These are phyloP conservation scores for Megalopta genalis DNA, from an alignment of 1,140 invertebrate genomes.

Conservation along the genomic window DNA sequence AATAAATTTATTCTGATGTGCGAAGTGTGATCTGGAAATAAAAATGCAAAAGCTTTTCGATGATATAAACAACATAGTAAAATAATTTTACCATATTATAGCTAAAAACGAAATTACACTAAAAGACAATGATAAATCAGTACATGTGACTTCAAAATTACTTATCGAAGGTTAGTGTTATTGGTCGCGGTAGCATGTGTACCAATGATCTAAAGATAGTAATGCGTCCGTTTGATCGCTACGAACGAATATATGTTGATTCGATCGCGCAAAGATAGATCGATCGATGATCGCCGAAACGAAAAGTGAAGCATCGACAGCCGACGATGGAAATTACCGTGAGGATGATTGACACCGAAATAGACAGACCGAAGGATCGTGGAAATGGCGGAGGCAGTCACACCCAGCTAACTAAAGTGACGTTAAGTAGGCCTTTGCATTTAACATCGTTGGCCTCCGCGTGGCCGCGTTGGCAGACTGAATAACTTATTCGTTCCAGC, in stretches of 20 bases:
- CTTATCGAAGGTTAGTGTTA: too few species aligned
- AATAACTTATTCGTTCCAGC: constrained; percentile 51
- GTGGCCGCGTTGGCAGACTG: constrained; percentile 43
- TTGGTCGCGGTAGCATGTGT: too few species aligned
- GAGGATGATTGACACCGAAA: constrained; percentile 3
- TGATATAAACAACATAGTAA: too few species aligned
- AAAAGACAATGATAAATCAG: too few species aligned
- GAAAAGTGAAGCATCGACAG: not conserved
- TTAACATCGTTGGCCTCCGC: constrained; percentile 60
- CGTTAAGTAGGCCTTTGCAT: constrained; percentile 59
- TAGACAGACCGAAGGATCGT: constrained; percentile 10
- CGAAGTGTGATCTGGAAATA: too few species aligned
- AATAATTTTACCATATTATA: too few species aligned
- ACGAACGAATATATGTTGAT: not conserved
- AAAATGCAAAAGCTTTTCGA: too few species aligned
- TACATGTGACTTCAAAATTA: too few species aligned
- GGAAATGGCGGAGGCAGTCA: constrained; percentile 45
- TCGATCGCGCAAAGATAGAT: not conserved
- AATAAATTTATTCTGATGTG: too few species aligned
- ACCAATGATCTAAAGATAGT: too few species aligned
- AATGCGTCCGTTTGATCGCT: not conserved
- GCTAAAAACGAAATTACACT: too few species aligned
- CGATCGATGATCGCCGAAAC: not conserved
- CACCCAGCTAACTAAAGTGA: constrained; percentile 56
- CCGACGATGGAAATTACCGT: constrained; percentile 3